These are phyloP conservation scores for Aptenodytes patagonicus DNA, from an alignment of 2,113 vertebrate species.

Conservation along the genomic window DNA sequence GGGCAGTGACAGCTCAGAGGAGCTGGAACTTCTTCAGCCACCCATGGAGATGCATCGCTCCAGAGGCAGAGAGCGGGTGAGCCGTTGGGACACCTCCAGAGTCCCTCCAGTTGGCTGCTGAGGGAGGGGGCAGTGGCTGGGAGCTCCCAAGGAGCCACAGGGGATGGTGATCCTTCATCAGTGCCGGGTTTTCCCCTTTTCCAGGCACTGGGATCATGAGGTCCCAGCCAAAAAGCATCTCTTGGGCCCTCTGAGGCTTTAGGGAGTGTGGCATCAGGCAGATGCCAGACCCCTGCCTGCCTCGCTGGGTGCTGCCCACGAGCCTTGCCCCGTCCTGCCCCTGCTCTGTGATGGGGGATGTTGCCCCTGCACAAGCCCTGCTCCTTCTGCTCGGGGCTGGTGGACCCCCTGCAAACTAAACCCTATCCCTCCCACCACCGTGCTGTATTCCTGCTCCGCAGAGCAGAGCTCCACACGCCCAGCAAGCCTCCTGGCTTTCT, in stretches of 20 bases:
- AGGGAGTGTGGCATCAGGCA: background rate
- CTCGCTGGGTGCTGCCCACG: background rate
- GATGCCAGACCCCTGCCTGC: background rate
- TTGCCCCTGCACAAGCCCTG: background rate
- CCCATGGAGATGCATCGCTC: fast-evolving
- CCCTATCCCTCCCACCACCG: background rate
- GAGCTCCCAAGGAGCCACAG: background rate
- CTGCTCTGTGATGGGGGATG: no score
- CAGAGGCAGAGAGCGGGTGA: background rate
- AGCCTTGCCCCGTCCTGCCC: background rate
- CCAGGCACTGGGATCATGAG: background rate
- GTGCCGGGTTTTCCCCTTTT: background rate
- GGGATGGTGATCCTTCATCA: background rate
- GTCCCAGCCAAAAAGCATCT: background rate
- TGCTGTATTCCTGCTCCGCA: background rate
- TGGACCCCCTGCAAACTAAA: background rate
- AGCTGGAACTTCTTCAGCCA: background rate
- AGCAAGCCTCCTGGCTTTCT: background rate
- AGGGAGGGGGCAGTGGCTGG: background rate
- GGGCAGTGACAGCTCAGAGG: background rate
- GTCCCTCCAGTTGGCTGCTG: background rate
- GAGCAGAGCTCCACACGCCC: background rate
- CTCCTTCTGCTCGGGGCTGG: background rate
- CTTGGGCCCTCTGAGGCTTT: background rate
- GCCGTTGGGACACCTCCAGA: fast-evolving